A percentile compares a stretch with the other conserved stretches of the same genome.
Conservation (phyloP, 2,888 invertebrate species). For the Plagiodera versicolora region DNA sequence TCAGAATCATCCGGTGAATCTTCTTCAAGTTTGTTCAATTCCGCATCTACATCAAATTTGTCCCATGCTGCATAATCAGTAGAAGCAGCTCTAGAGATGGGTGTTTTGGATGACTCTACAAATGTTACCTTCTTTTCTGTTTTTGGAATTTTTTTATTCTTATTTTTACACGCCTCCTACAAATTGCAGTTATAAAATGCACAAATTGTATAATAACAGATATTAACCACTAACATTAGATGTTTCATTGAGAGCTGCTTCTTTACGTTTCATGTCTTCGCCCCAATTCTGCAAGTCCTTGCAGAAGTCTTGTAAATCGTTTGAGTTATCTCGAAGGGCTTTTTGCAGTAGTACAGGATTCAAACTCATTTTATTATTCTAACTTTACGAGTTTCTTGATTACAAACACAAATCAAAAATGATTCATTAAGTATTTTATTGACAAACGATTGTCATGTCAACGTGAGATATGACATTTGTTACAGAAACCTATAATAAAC, state of each 20-base stretch:
- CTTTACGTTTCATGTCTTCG: constrained; percentile 72
- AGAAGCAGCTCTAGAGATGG: constrained; percentile 32
- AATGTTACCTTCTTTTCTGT: constrained; percentile 9
- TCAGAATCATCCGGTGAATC: constrained; percentile 56
- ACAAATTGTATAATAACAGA: no score
- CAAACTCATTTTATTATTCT: constrained; percentile 43
- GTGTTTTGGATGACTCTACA: constrained; percentile 20
- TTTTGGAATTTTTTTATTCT: constrained; percentile 18
- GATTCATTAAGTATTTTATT: no score
- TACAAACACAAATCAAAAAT: no score
- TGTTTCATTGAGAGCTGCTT: constrained; percentile 46
- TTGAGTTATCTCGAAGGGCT: constrained; percentile 71
- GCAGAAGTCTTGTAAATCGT: constrained; percentile 69
- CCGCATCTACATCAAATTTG: constrained; percentile 75
- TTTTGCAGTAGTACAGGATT: constrained; percentile 69
- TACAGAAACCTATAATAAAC: no score
- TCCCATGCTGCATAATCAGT: constrained; percentile 76
- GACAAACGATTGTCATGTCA: no score
- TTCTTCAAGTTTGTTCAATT: constrained; percentile 65
- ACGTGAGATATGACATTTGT: no score
- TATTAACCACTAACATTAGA: constrained; percentile 16
- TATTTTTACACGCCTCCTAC: neutral
- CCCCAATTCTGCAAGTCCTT: constrained; percentile 75
- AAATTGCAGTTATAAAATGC: no score
- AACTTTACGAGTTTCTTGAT: no score